A percentile compares a stretch with the other conserved stretches of the same genome.
These are phyloP conservation scores for Opisthograptis luteolata DNA, from an alignment of 2,888 invertebrate species.

Conservation along the genomic window DNA sequence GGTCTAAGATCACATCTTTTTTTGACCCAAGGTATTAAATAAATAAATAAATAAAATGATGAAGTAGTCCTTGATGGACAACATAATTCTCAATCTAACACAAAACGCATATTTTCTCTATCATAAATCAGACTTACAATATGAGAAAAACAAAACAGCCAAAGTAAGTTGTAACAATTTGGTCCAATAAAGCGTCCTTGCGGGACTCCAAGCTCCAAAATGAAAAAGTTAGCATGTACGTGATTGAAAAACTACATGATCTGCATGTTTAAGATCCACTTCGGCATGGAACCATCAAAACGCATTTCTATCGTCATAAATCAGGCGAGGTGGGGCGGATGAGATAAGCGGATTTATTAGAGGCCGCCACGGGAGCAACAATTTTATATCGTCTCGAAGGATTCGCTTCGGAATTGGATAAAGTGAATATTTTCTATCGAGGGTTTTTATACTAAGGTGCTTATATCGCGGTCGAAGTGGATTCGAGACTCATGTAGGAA, in stretches of 20 bases:
- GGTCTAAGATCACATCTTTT: no score
- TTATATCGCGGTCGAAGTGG: conserved; percentile 10
- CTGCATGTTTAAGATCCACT: conserved; percentile 24
- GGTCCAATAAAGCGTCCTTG: background rate
- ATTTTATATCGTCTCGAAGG: conserved; percentile 55
- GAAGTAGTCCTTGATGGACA: no score
- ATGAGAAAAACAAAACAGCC: no score
- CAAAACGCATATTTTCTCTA: no score
- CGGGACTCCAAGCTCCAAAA: background rate
- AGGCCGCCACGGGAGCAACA: conserved; percentile 48
- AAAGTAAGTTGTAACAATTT: no score
- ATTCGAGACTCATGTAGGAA: no score
- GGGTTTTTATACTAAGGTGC: conserved; percentile 24
- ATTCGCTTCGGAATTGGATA: conserved; percentile 54
- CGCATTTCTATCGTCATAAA: conserved; percentile 36
- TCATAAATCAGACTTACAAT: no score
- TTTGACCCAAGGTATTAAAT: no score
- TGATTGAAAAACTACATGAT: conserved; percentile 26
- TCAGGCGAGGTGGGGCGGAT: conserved; percentile 31
- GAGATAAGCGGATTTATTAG: conserved; percentile 62
- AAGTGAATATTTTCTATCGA: conserved; percentile 53
- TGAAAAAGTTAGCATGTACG: background rate
- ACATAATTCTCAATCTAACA: no score
- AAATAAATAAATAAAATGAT: no score
- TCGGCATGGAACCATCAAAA: conserved; percentile 24